A percentile compares a stretch with the other conserved stretches of the same genome.
phyloP scores from a whole-genome alignment of 2,113 vertebrate species.

The Piaya cayana region DNA sequence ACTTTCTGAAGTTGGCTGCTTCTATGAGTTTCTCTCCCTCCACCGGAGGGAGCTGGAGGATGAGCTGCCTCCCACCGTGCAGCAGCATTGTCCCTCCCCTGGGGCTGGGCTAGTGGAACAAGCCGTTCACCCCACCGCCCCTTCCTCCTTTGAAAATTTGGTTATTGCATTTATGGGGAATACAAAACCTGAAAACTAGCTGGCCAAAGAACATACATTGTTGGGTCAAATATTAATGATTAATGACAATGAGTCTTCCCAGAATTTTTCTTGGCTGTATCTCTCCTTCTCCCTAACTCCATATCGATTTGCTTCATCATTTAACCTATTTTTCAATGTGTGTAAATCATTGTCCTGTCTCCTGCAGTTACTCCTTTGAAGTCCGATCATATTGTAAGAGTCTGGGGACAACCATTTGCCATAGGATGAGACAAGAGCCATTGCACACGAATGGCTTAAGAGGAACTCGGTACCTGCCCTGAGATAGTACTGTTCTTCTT shows the following conservation, averaged over 20 bases:
- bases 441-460: not conserved
- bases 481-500: not conserved
- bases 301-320: not conserved
- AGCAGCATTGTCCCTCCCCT: accelerated
- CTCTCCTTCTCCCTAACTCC: not conserved
- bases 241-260: not conserved
- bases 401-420: not conserved
- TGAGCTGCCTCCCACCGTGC: not conserved
- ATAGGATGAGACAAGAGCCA: not conserved
- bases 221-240: not conserved
- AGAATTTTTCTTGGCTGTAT: not conserved
- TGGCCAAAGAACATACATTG: not conserved
- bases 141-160: not conserved
- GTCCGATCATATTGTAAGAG: not conserved
- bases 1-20: not conserved
- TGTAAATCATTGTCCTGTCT: not conserved
- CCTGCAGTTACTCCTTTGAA: not conserved
- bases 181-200: not conserved
- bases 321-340: not conserved
- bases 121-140: accelerated
- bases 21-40: not conserved
- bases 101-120: not conserved
- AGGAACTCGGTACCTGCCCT: not conserved
- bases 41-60: not conserved
- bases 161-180: not conserved